Evolutionary conservation across 2,797 vertebrate genomes (phyloP).

Genomic region (Setipinna tenuifilis): DNA sequence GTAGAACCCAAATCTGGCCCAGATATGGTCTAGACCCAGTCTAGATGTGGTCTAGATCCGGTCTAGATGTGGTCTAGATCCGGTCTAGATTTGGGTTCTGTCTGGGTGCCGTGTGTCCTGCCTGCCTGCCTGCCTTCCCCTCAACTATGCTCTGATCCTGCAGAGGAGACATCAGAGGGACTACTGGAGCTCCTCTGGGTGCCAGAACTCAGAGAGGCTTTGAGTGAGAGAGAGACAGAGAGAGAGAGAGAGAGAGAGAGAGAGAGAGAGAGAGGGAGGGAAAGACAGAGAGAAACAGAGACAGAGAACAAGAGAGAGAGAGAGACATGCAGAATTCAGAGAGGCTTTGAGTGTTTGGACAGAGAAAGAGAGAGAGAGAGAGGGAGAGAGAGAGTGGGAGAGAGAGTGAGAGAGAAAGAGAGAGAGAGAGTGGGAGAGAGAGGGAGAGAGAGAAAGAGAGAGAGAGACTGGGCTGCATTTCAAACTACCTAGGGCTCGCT

Average conservation of each 20-base stretch:
- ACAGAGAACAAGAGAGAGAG: too few relatives aligned
- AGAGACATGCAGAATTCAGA: neutral
- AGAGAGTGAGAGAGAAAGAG: constrained; percentile 14
- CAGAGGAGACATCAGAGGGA: neutral
- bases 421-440: too few relatives aligned
- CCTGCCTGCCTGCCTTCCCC: neutral
- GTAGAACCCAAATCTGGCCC: neutral
- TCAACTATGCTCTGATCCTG: neutral
- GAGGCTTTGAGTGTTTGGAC: constrained; percentile 36
- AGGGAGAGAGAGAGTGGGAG: neutral
- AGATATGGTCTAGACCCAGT: neutral
- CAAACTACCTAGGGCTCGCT: constrained; percentile 10
- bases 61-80: neutral
- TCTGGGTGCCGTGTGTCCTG: neutral
- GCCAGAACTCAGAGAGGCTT: constrained; percentile 21
- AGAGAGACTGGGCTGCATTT: constrained; percentile 22
- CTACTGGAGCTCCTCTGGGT: neutral
- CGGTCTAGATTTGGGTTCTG: neutral
- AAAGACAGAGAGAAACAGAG: too few relatives aligned
- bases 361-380: too few relatives aligned
- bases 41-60: neutral
- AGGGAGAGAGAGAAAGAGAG: neutral
- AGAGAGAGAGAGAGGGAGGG: too few relatives aligned
- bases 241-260: too few relatives aligned
- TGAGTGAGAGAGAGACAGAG: too few relatives aligned